Conservation (phyloP, 2,113 vertebrate species). For the Dromaius novaehollandiae region DNA sequence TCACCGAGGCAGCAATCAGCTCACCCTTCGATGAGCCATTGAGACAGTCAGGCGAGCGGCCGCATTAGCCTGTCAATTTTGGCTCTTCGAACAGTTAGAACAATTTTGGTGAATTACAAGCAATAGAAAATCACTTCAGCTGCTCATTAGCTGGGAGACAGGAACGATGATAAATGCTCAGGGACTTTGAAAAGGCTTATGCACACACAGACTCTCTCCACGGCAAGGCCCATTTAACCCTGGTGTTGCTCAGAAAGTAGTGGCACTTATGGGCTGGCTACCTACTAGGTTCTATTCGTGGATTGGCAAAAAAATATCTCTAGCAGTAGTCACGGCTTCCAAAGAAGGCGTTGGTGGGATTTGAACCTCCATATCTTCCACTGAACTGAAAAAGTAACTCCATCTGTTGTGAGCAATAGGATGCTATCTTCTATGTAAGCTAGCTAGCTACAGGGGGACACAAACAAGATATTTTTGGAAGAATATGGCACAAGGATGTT, state of each 20-base stretch:
- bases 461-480: neutral
- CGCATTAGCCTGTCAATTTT: constrained; percentile 77
- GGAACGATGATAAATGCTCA: constrained; percentile 64
- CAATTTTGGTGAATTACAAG: constrained; percentile 79
- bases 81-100: constrained; percentile 74
- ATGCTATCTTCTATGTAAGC: neutral
- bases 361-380: neutral
- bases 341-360: neutral
- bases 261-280: neutral
- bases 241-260: neutral
- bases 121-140: constrained; percentile 79
- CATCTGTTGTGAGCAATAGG: neutral
- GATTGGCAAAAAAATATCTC: neutral
- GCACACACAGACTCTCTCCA: neutral
- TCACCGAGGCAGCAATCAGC: constrained; percentile 70
- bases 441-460: neutral
- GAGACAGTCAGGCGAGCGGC: constrained; percentile 61
- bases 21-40: constrained; percentile 65
- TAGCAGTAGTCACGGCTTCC: neutral
- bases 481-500: neutral
- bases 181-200: constrained; percentile 46
- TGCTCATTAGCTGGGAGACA: constrained; percentile 73
- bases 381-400: neutral
- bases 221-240: constrained; percentile 39
- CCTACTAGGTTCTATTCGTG: neutral